phyloP scores from a whole-genome alignment of 2,113 vertebrate genomes.

The Promerops cafer region DNA sequence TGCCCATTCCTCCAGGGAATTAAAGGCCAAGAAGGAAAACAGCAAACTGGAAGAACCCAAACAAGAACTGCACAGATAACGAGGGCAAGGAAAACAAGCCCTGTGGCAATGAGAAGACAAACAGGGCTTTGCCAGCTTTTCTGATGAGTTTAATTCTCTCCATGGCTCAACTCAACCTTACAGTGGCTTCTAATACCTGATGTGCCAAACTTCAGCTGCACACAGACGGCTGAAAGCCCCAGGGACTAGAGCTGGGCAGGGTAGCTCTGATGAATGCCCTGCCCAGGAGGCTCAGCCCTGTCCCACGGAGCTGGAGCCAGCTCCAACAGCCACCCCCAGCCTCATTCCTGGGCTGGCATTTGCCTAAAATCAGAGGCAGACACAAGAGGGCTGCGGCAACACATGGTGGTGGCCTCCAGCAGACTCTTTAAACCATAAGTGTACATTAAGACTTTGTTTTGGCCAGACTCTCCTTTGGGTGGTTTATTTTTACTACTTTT shows the following conservation, averaged over 20 bases:
- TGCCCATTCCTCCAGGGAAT: not conserved
- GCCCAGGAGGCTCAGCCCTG: not conserved
- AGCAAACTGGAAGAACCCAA: not conserved
- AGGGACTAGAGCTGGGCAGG: not conserved
- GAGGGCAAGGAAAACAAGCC: not conserved
- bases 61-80: not conserved
- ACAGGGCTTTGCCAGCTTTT: not conserved
- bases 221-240: not conserved
- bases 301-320: not conserved
- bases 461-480: constrained; percentile 39
- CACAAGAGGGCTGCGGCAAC: constrained; percentile 4
- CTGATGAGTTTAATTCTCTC: not conserved
- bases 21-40: not conserved
- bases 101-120: not conserved
- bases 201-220: not conserved
- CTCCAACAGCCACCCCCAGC: not conserved
- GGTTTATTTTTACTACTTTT: constrained; percentile 70
- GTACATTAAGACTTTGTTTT: constrained; percentile 58
- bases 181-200: not conserved
- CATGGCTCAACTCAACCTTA: not conserved
- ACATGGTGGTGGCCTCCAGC: not conserved
- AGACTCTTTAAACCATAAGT: constrained; percentile 48
- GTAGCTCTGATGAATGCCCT: fast-evolving
- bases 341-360: not conserved
- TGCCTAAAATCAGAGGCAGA: not conserved